Base-by-base conservation (phyloP, 2,888 invertebrate genomes). In the Malachius bipustulatus region DNA sequence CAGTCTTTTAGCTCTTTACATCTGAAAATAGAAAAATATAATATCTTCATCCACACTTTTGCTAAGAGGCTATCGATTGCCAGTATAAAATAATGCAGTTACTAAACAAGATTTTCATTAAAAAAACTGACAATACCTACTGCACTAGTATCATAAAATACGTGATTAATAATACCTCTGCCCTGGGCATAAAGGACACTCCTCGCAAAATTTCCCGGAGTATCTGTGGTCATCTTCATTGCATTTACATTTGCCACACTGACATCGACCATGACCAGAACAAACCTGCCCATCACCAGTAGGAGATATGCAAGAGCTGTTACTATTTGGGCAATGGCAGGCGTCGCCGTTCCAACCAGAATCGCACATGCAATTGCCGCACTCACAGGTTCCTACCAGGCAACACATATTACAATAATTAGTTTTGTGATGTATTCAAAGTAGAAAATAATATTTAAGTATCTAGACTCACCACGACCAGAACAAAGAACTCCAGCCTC, bases 1-100 rank as follows among this genome's bases (percentile, higher is more conserved):
- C 83, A 84, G 16, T 70, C 67, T 47, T 73, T 70, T 37, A 82
- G 67, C 42, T 77, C 73, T 34, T 73, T 68, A 56, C 87, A 88
- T 42, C 60, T 59, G 35, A 4, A 50, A 47, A 36, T n/a, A n/a
- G n/a, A n/a, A n/a, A n/a, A n/a, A n/a, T n/a, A n/a, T n/a, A n/a
- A n/a, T n/a, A n/a, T n/a, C n/a, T n/a, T n/a, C n/a, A n/a, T n/a
- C n/a, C n/a, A n/a, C n/a, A n/a, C n/a, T n/a, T n/a, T n/a, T n/a
- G n/a, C n/a, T n/a, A n/a, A n/a, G n/a, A n/a, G n/a, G n/a, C n/a
- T n/a, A n/a, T n/a, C n/a, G n/a, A n/a, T n/a, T n/a, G n/a, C n/a
- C n/a, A n/a, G n/a, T n/a, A n/a, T n/a, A n/a, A n/a, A n/a, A n/a
- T n/a, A n/a, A n/a, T n/a, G n/a, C n/a, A n/a, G n/a, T n/a, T n/a